Evolutionary conservation across 2,888 invertebrate genomes (phyloP), one percentile per base, ranked within the genome.

Genomic region (Arrhopalites spinosus): DNA sequence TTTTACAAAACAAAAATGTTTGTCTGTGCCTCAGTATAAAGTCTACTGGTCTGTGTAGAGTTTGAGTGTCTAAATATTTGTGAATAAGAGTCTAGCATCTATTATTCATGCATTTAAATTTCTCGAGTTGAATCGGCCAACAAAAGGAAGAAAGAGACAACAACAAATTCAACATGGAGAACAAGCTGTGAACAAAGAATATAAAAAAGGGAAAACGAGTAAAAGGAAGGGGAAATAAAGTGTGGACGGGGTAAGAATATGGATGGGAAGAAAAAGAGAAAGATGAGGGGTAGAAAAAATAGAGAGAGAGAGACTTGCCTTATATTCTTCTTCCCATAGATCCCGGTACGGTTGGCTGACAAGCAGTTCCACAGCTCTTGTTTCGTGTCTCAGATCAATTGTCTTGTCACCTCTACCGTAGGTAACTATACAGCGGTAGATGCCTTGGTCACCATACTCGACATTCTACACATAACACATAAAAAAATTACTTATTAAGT

Each of bases 351-450:
- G 70, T 53, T 67, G 75, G 23, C 66, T 75, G n/a, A 78, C 78
- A 50, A 63, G 59, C n/a, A 78, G 73, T 45, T 73, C 36, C 20
- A 78, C 75, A 23, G 75, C 69, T 63, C 61, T 68, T 2, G 78
- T 68, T 43, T 73, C 75, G 1, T 2, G 56, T 66, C 64, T 45
- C 36, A 47, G 64, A 45, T 75, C 70, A 27, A 50, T 64, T 43
- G 47, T 50, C 50, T 61, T 63, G 36, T 67, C 59, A 20, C 43
- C 63, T 36, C 72, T 23, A 23, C 75, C 75, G 47, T 74, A 78
- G 29, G 70, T 75, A 47, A 78, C 75, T 43, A 75, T 75, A 66
- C 78, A 78, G 56, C 77, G 43, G 59, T 78, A 78, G 23, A 77
- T 73, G 29, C 78, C 78, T 0, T 67, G 73, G 59, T 77, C 78